phyloP scores from a whole-genome alignment of 2,888 invertebrate species.

The Merodon equestris region DNA sequence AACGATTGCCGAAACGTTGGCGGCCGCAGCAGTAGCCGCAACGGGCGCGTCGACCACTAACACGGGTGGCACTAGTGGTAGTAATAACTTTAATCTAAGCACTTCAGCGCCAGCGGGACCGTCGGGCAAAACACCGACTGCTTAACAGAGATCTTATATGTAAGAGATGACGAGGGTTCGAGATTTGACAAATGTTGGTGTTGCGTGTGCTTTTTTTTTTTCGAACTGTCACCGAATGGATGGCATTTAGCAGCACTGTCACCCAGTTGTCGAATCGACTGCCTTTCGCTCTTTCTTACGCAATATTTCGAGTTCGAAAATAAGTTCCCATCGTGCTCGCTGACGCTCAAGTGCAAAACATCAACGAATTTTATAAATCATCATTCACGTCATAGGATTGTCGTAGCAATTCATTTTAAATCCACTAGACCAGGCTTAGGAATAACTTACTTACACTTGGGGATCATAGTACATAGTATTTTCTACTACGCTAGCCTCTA shows the following conservation, averaged over 20 bases:
- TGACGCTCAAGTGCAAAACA: constrained; percentile 34
- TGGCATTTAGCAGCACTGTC: too few relatives aligned
- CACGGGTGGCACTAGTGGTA: constrained; percentile 44
- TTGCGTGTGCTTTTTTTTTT: too few relatives aligned
- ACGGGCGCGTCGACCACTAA: constrained; percentile 69
- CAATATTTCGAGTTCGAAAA: neutral
- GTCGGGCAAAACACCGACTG: constrained; percentile 68
- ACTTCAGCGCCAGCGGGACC: constrained; percentile 75
- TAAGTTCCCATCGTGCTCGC: constrained; percentile 22
- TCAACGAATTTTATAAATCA: constrained; percentile 35
- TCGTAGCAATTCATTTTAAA: constrained; percentile 5
- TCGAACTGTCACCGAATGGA: too few relatives aligned
- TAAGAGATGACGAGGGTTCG: constrained; percentile 18
- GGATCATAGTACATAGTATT: constrained; percentile 9
- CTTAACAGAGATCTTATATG: constrained; percentile 36
- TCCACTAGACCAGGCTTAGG: constrained; percentile 5
- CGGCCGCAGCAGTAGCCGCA: constrained; percentile 71
- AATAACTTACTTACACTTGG: constrained; percentile 6
- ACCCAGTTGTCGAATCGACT: too few relatives aligned
- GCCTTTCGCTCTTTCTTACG: too few relatives aligned
- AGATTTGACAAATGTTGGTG: neutral
- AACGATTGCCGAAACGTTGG: constrained; percentile 75
- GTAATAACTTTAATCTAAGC: constrained; percentile 70
- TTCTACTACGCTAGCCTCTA: constrained; percentile 15
- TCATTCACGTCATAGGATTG: constrained; percentile 25